Evolutionary conservation across 2,113 vertebrate species (phyloP).

Genomic region (Cnemophilus loriae): DNA sequence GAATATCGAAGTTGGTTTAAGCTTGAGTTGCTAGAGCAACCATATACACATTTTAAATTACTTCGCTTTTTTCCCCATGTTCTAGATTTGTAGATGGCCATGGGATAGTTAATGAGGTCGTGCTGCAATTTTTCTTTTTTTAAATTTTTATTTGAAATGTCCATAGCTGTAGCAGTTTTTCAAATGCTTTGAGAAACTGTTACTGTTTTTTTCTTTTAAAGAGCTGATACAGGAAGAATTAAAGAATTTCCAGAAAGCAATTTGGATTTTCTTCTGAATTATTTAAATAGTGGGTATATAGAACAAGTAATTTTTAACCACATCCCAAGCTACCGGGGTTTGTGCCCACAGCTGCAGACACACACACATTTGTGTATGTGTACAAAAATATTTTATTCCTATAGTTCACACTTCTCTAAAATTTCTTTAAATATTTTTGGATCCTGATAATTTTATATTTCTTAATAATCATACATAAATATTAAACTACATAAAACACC

Average conservation of each 20-base stretch:
- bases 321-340: background rate
- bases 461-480: background rate
- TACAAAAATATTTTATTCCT: background rate
- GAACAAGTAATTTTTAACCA: background rate
- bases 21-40: background rate
- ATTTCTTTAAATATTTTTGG: background rate
- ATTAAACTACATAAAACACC: background rate
- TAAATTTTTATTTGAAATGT: background rate
- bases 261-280: background rate
- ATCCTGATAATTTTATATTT: background rate
- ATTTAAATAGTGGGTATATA: background rate
- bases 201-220: background rate
- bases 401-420: background rate
- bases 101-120: background rate
- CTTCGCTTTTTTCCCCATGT: background rate
- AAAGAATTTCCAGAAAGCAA: background rate
- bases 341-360: background rate
- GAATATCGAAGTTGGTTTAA: constrained; percentile 1
- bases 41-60: background rate
- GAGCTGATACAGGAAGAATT: background rate
- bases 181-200: background rate
- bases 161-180: background rate
- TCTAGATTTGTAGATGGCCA: background rate
- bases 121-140: background rate
- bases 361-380: background rate